phyloP scores from a whole-genome alignment of 92 coral and sea anemone species.

The Epizoanthus ramosus region DNA sequence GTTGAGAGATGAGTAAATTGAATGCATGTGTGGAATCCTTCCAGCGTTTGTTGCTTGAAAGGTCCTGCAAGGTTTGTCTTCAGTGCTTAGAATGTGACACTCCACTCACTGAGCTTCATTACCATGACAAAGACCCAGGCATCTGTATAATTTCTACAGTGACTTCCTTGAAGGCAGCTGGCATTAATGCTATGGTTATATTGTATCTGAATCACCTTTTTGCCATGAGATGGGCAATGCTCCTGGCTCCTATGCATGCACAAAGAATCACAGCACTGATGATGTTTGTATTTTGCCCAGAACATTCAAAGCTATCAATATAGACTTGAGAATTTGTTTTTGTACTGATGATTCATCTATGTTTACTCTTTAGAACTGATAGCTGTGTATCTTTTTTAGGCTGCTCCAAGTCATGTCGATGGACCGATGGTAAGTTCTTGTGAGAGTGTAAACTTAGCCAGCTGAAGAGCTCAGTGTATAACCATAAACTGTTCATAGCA shows the following conservation, averaged over 20 bases:
- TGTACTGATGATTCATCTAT: neutral
- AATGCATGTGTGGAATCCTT: slow-evolving; percentile 33
- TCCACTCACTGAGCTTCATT: slow-evolving; percentile 10
- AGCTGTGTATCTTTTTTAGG: slow-evolving; percentile 24
- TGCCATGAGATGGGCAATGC: slow-evolving; percentile 39
- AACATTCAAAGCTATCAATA: neutral
- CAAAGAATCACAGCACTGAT: slow-evolving; percentile 6
- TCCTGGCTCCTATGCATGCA: slow-evolving; percentile 1
- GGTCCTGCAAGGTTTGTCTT: slow-evolving; percentile 31
- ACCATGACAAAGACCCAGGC: slow-evolving; percentile 36
- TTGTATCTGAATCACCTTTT: slow-evolving; percentile 21
- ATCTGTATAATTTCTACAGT: slow-evolving; percentile 23
- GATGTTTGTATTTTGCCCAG: neutral
- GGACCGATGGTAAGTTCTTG: slow-evolving; percentile 52
- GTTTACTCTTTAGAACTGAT: slow-evolving; percentile 16
- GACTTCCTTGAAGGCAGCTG: slow-evolving; percentile 30
- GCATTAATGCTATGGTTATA: slow-evolving; percentile 9
- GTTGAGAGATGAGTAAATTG: slow-evolving; percentile 29
- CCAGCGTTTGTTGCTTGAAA: slow-evolving; percentile 7
- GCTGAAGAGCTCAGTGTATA: too few relatives aligned
- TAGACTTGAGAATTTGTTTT: neutral
- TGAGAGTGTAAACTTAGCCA: neutral
- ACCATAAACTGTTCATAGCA: too few relatives aligned
- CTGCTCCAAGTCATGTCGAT: slow-evolving; percentile 47
- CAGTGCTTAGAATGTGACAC: neutral